Percentiles rank a stretch among this genome's conserved stretches.
These are phyloP conservation scores for Sphyrna mokarran DNA, from an alignment of 2,113 vertebrate genomes.

Conservation along the genomic window DNA sequence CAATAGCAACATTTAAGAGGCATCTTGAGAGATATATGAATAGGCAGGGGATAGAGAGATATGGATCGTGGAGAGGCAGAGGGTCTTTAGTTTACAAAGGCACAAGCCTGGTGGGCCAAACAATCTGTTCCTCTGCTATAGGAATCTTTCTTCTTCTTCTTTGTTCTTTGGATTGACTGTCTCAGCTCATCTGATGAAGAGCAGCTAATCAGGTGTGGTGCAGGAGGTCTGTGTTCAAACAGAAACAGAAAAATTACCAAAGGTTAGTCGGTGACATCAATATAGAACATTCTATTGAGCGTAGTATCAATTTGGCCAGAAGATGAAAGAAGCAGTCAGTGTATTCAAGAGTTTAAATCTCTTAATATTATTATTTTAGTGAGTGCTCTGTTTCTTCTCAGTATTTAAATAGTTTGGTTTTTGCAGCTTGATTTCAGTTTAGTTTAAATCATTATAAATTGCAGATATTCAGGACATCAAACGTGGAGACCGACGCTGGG, in stretches of 20 bases:
- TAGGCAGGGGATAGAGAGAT: too few relatives aligned
- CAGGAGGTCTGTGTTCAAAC: background rate
- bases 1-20: too few relatives aligned
- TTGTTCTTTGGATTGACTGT: too few relatives aligned
- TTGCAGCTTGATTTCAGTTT: background rate
- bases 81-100: too few relatives aligned
- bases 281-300: background rate
- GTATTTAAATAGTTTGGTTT: background rate
- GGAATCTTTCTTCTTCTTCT: too few relatives aligned
- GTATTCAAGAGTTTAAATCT: background rate
- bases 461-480: background rate
- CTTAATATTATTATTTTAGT: conserved; percentile 16
- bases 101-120: too few relatives aligned
- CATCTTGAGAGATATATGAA: too few relatives aligned
- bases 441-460: background rate
- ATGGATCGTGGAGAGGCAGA: too few relatives aligned
- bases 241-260: background rate
- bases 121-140: too few relatives aligned
- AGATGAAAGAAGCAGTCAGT: conserved; percentile 27
- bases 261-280: background rate
- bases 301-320: background rate
- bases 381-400: background rate
- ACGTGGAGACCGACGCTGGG: background rate
- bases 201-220: too few relatives aligned
- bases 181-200: background rate